Conservation (phyloP, 2,888 invertebrate species). For the Eudasyphora cyanicolor region DNA sequence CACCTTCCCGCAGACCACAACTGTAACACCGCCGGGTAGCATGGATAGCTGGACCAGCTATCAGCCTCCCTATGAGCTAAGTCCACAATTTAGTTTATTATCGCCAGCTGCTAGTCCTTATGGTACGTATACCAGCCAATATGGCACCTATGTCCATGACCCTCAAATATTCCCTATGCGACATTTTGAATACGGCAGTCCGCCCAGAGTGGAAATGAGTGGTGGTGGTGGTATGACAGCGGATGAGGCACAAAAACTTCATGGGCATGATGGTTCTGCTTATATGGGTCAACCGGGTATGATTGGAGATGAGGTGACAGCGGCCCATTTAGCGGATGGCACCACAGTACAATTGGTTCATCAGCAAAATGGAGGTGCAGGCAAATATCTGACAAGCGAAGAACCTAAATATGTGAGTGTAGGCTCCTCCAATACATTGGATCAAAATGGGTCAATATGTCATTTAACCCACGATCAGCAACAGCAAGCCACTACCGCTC, state of each 20-base stretch:
- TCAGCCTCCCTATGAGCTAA: constrained; percentile 88
- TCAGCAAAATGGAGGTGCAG: constrained; percentile 72
- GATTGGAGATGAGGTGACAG: constrained; percentile 51
- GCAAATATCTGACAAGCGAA: constrained; percentile 77
- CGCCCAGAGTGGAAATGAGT: constrained; percentile 78
- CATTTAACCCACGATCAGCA: constrained; percentile 72
- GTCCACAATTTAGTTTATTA: constrained; percentile 87
- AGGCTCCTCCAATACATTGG: constrained; percentile 71
- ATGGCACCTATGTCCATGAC: constrained; percentile 87
- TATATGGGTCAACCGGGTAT: constrained; percentile 79
- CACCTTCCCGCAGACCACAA: constrained; percentile 83
- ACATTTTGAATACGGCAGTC: constrained; percentile 80
- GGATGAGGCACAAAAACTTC: constrained; percentile 83
- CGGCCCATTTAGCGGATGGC: constrained; percentile 63
- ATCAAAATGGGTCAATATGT: constrained; percentile 73
- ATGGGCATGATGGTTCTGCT: constrained; percentile 81
- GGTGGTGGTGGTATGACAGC: constrained; percentile 72
- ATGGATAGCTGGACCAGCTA: constrained; percentile 89
- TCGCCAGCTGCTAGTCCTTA: constrained; percentile 86
- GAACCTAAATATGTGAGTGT: constrained; percentile 78
- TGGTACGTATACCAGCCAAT: constrained; percentile 84
- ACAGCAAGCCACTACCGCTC: constrained; percentile 64
- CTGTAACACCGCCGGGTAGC: constrained; percentile 83
- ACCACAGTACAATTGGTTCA: constrained; percentile 68
- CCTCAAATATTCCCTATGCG: constrained; percentile 87